A percentile compares a stretch with the other conserved stretches of the same genome.
These are phyloP conservation scores for Sebastes steindachneri DNA, from an alignment of 2,797 vertebrate species.

Conservation along the genomic window DNA sequence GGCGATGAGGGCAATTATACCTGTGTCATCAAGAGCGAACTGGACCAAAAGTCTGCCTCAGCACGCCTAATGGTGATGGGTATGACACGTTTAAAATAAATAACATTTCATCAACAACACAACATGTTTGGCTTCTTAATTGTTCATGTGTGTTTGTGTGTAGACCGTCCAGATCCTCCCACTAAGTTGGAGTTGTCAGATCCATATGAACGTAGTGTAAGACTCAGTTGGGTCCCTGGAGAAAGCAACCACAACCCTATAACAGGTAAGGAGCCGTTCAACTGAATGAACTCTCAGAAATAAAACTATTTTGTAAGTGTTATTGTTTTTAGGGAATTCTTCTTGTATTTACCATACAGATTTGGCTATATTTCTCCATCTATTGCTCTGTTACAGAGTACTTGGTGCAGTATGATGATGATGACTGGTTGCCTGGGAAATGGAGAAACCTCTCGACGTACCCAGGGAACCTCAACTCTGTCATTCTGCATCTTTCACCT, in stretches of 20 bases:
- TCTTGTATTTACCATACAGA: neutral
- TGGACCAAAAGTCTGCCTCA: constrained; percentile 92
- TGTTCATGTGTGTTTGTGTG: neutral
- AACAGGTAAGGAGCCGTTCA: constrained; percentile 82
- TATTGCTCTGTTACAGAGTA: constrained; percentile 82
- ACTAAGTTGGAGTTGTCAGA: constrained; percentile 92
- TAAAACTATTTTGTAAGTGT: neutral
- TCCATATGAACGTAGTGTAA: constrained; percentile 90
- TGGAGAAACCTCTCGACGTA: constrained; percentile 94
- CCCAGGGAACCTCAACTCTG: constrained; percentile 91
- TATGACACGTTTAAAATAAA: constrained; percentile 65
- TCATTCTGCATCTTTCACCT: constrained; percentile 88
- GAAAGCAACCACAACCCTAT: constrained; percentile 94
- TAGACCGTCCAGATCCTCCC: constrained; percentile 92
- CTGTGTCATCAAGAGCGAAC: constrained; percentile 91
- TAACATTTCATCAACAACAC: neutral
- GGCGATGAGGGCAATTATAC: constrained; percentile 94
- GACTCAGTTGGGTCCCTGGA: constrained; percentile 92
- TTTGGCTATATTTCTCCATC: neutral
- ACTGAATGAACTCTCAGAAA: neutral
- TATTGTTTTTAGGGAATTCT: neutral
- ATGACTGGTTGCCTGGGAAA: constrained; percentile 89
- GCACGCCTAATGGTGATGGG: constrained; percentile 93
- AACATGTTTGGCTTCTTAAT: neutral
- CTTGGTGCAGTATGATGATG: constrained; percentile 94